phyloP scores from a whole-genome alignment of 2,888 invertebrate genomes.

The Encarsia formosa region DNA sequence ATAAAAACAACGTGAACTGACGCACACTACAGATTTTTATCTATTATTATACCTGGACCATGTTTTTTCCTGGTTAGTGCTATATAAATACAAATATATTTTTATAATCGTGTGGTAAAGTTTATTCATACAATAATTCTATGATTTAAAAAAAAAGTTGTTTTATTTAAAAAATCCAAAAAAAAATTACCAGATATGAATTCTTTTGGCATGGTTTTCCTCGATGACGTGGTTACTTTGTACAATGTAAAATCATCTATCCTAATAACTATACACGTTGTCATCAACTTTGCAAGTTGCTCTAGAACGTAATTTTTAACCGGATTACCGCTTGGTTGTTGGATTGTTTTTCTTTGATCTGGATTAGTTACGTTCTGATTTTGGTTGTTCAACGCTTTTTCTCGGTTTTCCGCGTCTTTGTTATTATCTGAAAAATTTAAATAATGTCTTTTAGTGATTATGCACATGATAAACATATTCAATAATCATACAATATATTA shows the following conservation, averaged over 20 bases:
- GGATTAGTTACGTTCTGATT: constrained; percentile 33
- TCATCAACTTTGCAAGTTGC: constrained; percentile 84
- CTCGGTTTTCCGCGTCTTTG: constrained; percentile 38
- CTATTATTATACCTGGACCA: constrained; percentile 43
- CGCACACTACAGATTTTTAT: constrained; percentile 36
- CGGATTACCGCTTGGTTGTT: constrained; percentile 52
- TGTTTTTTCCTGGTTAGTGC: constrained; percentile 51
- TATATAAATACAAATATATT: constrained; percentile 41
- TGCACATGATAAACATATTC: too few species aligned
- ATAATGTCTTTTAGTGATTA: too few species aligned
- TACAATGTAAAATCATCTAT: constrained; percentile 89
- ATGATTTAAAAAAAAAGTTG: too few species aligned
- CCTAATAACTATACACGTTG: constrained; percentile 82
- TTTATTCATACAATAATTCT: too few species aligned
- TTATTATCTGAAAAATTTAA: constrained; percentile 22
- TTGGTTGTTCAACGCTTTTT: constrained; percentile 36
- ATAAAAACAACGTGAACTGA: constrained; percentile 19
- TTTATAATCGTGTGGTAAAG: constrained; percentile 23
- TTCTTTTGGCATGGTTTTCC: constrained; percentile 74
- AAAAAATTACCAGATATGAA: constrained; percentile 64
- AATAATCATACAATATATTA: too few species aligned
- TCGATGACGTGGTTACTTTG: constrained; percentile 73
- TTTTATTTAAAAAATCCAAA: background rate
- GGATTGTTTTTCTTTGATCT: constrained; percentile 40
- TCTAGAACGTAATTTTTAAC: constrained; percentile 65